Conservation (phyloP, 2,113 vertebrate genomes). For the Centropristis striata region DNA sequence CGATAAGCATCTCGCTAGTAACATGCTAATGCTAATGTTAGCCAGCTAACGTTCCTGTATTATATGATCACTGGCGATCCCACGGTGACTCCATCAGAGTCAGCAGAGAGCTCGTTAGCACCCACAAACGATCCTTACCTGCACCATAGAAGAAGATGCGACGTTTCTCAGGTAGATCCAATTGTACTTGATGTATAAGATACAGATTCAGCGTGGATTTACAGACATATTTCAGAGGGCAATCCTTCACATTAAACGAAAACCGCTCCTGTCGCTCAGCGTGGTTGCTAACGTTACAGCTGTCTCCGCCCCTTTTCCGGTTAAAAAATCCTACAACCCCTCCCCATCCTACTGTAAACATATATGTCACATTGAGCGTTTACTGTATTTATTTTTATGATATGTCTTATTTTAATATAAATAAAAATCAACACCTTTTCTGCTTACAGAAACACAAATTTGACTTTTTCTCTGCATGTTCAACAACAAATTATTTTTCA, state of each 20-base stretch:
- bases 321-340: conserved; percentile 9
- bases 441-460: no score
- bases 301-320: conserved; percentile 74
- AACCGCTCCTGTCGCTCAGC: conserved; percentile 59
- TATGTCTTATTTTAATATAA: no score
- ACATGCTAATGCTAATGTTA: conserved; percentile 55
- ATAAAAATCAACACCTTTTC: no score
- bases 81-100: conserved; percentile 33
- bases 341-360: conserved; percentile 7
- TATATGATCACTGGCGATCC: conserved; percentile 42
- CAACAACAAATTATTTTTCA: no score
- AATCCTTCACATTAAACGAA: conserved; percentile 45
- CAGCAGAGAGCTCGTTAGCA: conserved; percentile 21
- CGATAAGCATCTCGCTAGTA: conserved; percentile 20
- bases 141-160: neutral
- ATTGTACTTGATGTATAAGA: neutral
- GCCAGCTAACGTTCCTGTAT: conserved; percentile 34
- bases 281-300: conserved; percentile 81
- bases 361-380: no score
- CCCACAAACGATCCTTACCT: conserved; percentile 58
- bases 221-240: conserved; percentile 36
- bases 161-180: neutral
- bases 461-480: no score
- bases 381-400: no score
- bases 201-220: conserved; percentile 8